Conservation (phyloP, 2,888 invertebrate species). For the Dendrolimus houi region DNA sequence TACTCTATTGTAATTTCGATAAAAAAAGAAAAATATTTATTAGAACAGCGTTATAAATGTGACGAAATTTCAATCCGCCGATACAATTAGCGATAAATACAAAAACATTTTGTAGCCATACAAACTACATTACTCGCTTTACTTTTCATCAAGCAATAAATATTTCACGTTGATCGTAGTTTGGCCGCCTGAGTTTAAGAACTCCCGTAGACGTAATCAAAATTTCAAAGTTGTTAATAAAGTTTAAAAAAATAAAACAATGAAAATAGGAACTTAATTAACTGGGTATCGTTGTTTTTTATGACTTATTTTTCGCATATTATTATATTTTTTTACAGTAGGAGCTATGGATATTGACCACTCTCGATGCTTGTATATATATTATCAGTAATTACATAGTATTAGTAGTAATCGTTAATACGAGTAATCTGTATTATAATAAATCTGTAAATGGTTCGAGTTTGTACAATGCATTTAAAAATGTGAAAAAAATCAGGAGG, state of each 20-base stretch:
- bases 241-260: not conserved
- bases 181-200: conserved; percentile 41
- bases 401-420: too few species aligned
- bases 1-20: too few species aligned
- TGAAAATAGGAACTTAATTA: not conserved
- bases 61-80: conserved; percentile 23
- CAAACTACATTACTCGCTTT: conserved; percentile 32
- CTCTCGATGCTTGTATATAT: too few species aligned
- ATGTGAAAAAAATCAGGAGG: too few species aligned
- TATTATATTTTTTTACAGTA: too few species aligned
- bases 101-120: conserved; percentile 33
- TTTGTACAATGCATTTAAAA: too few species aligned
- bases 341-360: too few species aligned
- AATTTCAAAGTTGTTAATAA: conserved; percentile 3
- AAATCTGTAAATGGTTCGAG: too few species aligned
- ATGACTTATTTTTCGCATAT: too few species aligned
- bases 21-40: conserved; percentile 21
- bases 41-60: conserved; percentile 49
- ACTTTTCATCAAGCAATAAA: conserved; percentile 44
- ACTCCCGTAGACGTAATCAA: conserved; percentile 21
- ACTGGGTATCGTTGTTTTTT: not conserved
- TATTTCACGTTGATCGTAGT: conserved; percentile 18
- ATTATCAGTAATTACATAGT: too few species aligned
- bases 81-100: conserved; percentile 36
- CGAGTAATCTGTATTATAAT: too few species aligned